phyloP scores from a whole-genome alignment of 2,113 vertebrate genomes.

The Fregata magnificens region DNA sequence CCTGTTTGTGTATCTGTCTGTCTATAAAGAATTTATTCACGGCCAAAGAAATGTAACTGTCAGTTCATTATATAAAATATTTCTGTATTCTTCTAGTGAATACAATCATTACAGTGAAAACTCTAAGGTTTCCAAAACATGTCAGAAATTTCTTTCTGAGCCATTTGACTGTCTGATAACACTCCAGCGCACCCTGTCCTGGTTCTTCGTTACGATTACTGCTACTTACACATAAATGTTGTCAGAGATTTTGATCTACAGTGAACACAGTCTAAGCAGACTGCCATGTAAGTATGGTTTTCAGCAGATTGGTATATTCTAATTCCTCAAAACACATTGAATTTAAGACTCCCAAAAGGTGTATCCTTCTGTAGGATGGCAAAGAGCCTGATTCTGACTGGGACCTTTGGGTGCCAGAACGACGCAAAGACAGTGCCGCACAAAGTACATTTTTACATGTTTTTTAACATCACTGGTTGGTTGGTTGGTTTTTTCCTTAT shows the following conservation, averaged over 20 bases:
- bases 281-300: accelerated
- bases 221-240: background rate
- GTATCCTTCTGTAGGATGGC: background rate
- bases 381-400: background rate
- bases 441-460: background rate
- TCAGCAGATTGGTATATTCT: background rate
- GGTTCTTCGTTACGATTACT: background rate
- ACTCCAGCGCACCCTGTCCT: background rate
- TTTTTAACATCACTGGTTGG: background rate
- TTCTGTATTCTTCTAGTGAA: background rate
- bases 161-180: background rate
- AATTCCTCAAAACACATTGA: background rate
- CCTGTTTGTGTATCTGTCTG: background rate
- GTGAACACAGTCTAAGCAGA: background rate
- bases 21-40: background rate
- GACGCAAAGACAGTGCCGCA: background rate
- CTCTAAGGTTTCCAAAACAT: background rate
- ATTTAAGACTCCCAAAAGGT: background rate
- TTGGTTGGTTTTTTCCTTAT: background rate
- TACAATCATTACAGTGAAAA: background rate
- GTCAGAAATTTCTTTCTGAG: background rate
- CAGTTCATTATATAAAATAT: background rate
- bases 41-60: background rate
- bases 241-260: background rate
- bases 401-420: background rate